Percentiles rank a stretch among this genome's conserved stretches.
Conservation (phyloP, 1,140 invertebrate species). For the Brachionus asplanchnoidis region DNA sequence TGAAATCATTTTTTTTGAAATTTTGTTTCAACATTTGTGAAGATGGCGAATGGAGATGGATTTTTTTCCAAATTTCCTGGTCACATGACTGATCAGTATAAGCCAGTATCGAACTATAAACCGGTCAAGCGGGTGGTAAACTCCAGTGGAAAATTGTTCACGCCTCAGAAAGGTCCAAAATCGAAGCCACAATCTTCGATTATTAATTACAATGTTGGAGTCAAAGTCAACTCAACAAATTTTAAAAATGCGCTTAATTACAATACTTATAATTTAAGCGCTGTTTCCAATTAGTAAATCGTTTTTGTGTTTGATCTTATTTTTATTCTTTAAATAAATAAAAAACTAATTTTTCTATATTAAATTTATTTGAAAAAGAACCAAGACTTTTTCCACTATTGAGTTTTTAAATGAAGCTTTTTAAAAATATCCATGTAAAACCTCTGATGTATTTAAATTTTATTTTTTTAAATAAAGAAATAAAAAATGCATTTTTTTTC, state of each 20-base stretch:
- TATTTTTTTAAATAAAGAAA: no score
- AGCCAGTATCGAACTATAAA: constrained; percentile 42
- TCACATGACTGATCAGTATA: constrained; percentile 53
- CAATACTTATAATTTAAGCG: constrained; percentile 25
- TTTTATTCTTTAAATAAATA: no score
- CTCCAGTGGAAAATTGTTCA: constrained; percentile 53
- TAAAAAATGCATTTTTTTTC: no score
- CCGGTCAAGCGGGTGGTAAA: constrained; percentile 52
- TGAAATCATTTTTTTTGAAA: not conserved
- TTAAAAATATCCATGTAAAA: no score
- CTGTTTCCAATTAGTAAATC: constrained; percentile 19
- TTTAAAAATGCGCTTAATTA: constrained; percentile 6
- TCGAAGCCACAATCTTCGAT: constrained; percentile 51
- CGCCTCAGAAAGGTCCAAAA: constrained; percentile 54
- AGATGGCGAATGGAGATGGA: constrained; percentile 54
- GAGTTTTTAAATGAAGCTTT: no score
- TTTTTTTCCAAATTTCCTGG: constrained; percentile 56
- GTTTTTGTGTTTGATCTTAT: not conserved
- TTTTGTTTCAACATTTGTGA: not conserved
- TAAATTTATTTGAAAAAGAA: no score
- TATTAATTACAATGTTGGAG: constrained; percentile 53
- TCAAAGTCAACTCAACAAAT: constrained; percentile 45
- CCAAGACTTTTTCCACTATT: no score
- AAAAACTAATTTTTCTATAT: no score
- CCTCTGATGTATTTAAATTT: no score